phyloP scores from a whole-genome alignment of 2,888 invertebrate species.

The Balanococcus diminutus region DNA sequence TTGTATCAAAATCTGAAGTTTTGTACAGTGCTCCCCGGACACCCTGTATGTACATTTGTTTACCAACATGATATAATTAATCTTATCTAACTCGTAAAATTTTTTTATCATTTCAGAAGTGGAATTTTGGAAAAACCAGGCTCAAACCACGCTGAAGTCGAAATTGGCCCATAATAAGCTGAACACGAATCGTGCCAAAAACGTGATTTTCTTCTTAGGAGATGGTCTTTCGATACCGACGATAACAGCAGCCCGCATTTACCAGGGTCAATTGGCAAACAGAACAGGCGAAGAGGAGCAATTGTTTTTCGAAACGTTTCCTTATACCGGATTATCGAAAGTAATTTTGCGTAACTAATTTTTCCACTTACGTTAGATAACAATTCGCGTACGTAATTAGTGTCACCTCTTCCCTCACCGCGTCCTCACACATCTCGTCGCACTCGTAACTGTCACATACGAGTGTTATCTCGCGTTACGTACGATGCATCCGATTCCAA shows the following conservation, averaged over 20 bases:
- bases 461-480: neutral
- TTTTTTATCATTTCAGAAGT: conserved; percentile 8
- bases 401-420: neutral
- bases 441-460: neutral
- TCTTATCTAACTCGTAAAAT: no score
- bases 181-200: conserved; percentile 70
- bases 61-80: neutral
- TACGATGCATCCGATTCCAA: no score
- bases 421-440: neutral
- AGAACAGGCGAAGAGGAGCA: conserved; percentile 70
- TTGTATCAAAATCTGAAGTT: no score
- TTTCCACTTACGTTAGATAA: neutral
- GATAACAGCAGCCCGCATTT: conserved; percentile 80
- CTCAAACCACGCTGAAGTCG: neutral
- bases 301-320: conserved; percentile 81
- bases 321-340: conserved; percentile 82
- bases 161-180: conserved; percentile 1
- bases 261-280: conserved; percentile 67
- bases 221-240: conserved; percentile 92
- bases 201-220: conserved; percentile 84
- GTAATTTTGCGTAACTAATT: conserved; percentile 63
- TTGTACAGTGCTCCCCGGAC: no score
- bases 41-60: neutral
- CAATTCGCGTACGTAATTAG: neutral
- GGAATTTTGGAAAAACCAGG: conserved; percentile 31